A percentile compares a stretch with the other conserved stretches of the same genome.
These are phyloP conservation scores for Pituophis catenifer DNA, from an alignment of 2,113 vertebrate genomes.

Conservation along the genomic window DNA sequence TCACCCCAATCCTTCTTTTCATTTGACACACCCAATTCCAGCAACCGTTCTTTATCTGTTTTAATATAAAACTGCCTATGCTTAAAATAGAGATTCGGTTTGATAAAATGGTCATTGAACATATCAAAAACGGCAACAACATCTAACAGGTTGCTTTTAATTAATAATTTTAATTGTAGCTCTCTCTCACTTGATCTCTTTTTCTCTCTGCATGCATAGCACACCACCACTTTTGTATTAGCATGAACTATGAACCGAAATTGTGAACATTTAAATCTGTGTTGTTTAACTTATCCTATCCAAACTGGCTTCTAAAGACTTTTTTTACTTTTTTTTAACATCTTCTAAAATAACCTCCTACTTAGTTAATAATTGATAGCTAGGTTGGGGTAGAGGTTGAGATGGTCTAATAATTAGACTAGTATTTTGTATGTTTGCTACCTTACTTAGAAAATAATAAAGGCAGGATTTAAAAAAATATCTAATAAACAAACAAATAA, in stretches of 20 bases:
- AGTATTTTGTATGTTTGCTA: not conserved
- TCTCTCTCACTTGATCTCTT: not conserved
- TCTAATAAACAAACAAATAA: not conserved
- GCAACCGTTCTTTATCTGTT: not conserved
- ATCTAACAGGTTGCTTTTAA: not conserved
- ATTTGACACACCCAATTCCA: not conserved
- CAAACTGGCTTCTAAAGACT: not conserved
- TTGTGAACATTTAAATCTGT: not conserved
- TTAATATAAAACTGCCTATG: conserved; percentile 27
- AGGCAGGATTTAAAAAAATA: not conserved
- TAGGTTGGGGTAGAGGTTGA: not conserved
- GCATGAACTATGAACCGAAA: not conserved
- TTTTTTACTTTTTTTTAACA: not conserved
- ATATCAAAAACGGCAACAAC: not conserved
- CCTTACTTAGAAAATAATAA: not conserved
- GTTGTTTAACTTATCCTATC: not conserved
- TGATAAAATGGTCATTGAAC: conserved; percentile 36
- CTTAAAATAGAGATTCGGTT: conserved; percentile 20
- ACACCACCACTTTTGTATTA: not conserved
- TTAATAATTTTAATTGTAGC: too few relatives aligned
- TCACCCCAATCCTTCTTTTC: not conserved
- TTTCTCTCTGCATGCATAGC: not conserved
- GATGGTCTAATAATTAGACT: not conserved
- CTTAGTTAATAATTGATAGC: not conserved
- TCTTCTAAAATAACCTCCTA: not conserved